Evolutionary conservation across 2,888 invertebrate species (phyloP).

Genomic region (Marronus borbonicus): DNA sequence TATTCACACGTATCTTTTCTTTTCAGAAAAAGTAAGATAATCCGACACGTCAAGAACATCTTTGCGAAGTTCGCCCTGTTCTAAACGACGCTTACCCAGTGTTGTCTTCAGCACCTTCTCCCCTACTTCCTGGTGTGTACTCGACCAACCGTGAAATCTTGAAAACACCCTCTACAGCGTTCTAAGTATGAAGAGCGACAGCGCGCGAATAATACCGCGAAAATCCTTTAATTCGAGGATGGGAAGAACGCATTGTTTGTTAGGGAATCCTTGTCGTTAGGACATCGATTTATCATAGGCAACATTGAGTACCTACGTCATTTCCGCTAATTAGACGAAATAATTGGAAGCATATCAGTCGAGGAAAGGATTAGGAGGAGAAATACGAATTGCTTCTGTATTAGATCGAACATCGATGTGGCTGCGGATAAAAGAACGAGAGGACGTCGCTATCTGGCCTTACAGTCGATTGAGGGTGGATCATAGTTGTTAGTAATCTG

Average conservation of each 20-base stretch:
- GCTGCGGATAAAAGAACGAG: background rate
- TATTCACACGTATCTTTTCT: background rate
- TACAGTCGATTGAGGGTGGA: slow-evolving; percentile 31
- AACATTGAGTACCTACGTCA: background rate
- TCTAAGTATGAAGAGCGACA: background rate
- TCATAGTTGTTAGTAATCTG: slow-evolving; percentile 22
- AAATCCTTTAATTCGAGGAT: slow-evolving; percentile 15
- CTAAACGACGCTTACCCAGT: slow-evolving; percentile 4
- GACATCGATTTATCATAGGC: background rate
- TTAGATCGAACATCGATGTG: slow-evolving; percentile 8
- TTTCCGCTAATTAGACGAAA: background rate
- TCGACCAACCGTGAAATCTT: slow-evolving; percentile 19
- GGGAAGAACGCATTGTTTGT: slow-evolving; percentile 24
- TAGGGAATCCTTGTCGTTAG: background rate
- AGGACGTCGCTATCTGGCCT: slow-evolving; percentile 11
- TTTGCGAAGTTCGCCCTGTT: background rate
- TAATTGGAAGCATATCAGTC: background rate
- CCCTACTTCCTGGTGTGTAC: background rate
- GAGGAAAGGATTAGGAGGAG: background rate
- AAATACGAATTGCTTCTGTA: background rate
- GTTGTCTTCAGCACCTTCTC: background rate
- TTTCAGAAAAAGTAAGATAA: slow-evolving; percentile 1
- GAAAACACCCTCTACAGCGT: slow-evolving; percentile 3
- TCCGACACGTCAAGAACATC: background rate
- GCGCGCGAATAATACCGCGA: slow-evolving; percentile 1